Percentiles rank a stretch among this genome's conserved stretches.
Evolutionary conservation across 2,113 vertebrate genomes (phyloP).

Genomic region (Amphilophus citrinellus): DNA sequence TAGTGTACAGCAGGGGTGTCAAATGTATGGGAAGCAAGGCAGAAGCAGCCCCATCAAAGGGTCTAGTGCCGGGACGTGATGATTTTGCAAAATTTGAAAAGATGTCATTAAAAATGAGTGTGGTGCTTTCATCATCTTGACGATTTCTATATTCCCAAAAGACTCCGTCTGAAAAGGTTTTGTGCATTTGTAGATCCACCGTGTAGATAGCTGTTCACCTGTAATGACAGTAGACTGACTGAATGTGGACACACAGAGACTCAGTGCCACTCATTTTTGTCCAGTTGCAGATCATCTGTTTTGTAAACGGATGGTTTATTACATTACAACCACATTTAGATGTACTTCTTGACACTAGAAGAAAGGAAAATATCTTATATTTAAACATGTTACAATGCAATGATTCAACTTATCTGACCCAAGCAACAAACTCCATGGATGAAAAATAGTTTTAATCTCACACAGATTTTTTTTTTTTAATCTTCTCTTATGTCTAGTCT

Average conservation of each 20-base stretch:
- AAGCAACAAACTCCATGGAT: not conserved
- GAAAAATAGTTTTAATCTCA: not conserved
- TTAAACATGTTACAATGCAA: not conserved
- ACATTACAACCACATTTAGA: not conserved
- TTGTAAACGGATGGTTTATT: not conserved
- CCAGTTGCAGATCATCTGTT: not conserved
- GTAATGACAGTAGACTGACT: not conserved
- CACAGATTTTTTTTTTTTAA: too few species aligned
- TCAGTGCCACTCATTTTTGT: not conserved
- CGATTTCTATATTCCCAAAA: not conserved
- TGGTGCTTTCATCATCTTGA: not conserved
- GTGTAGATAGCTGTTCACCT: not conserved
- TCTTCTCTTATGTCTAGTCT: too few species aligned
- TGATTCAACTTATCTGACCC: not conserved
- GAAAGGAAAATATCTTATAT: not conserved
- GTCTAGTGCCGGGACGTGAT: not conserved
- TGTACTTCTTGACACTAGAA: not conserved
- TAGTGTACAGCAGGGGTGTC: not conserved
- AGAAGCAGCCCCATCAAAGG: not conserved
- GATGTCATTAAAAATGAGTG: not conserved
- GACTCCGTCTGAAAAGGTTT: not conserved
- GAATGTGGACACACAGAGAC: not conserved
- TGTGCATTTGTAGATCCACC: not conserved
- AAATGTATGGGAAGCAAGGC: not conserved
- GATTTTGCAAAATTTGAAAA: not conserved